These are phyloP conservation scores for Geodia barretti DNA, from an alignment of 37 sponge, comb jelly and placozoan genomes.

Conservation along the genomic window DNA sequence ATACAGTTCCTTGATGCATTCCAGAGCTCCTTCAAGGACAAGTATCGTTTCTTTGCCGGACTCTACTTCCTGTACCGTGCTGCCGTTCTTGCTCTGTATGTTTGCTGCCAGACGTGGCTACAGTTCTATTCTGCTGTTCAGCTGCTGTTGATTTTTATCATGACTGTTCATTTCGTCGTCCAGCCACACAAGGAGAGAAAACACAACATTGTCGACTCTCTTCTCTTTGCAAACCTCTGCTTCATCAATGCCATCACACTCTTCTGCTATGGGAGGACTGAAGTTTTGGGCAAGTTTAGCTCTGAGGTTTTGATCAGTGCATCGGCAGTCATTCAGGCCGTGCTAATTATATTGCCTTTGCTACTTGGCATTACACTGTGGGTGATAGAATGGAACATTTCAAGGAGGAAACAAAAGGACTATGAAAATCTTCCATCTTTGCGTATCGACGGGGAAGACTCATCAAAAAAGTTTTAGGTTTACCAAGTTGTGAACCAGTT, in stretches of 20 bases:
- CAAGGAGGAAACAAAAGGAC: no score
- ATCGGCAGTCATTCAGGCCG: no score
- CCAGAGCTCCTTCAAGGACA: constrained; percentile 40
- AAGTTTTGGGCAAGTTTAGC: no score
- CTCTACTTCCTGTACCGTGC: constrained; percentile 45
- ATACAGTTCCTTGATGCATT: constrained; percentile 42
- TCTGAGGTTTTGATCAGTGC: no score
- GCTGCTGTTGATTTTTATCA: constrained; percentile 11
- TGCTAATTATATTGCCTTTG: no score
- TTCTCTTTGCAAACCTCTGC: constrained; percentile 29
- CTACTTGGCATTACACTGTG: no score
- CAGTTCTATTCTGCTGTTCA: not conserved
- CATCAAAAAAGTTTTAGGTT: no score
- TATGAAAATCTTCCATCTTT: no score
- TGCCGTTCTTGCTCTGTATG: not conserved
- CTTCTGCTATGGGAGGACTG: constrained; percentile 20
- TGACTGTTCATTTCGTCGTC: constrained; percentile 19
- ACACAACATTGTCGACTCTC: constrained; percentile 46
- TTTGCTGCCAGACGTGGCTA: not conserved
- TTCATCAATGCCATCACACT: constrained; percentile 27
- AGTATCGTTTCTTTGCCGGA: constrained; percentile 51
- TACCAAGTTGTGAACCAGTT: no score
- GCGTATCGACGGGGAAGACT: no score
- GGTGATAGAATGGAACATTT: no score
- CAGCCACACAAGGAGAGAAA: constrained; percentile 26